Conservation (phyloP, 2,888 invertebrate genomes). For the Sturmia bella region DNA sequence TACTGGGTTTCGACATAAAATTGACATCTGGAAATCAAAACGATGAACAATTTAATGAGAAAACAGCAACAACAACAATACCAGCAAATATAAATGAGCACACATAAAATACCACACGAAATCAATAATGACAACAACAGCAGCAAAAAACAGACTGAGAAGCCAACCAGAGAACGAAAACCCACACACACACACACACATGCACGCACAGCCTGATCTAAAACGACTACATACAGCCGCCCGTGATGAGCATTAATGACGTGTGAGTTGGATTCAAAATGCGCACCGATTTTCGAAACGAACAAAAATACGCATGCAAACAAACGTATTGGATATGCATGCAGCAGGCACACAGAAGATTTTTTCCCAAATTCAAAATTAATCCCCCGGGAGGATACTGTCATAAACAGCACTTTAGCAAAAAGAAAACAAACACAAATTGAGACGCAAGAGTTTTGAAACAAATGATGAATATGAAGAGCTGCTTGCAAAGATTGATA, state of each 20-base stretch:
- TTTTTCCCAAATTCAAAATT: slow-evolving; percentile 52
- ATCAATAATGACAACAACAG: background rate
- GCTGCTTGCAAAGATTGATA: slow-evolving; percentile 45
- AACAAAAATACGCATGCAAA: slow-evolving; percentile 7
- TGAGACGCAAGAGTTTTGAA: no score
- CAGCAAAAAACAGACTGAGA: background rate
- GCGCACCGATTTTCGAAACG: slow-evolving; percentile 22
- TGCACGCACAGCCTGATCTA: slow-evolving; percentile 1
- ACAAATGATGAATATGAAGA: no score
- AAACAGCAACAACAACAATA: background rate
- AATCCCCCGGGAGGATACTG: slow-evolving; percentile 62
- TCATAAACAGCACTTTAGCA: slow-evolving; percentile 11
- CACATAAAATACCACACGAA: no score
- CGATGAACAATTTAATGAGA: slow-evolving; percentile 18
- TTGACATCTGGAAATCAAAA: slow-evolving; percentile 44
- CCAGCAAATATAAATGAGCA: no score
- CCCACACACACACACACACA: background rate
- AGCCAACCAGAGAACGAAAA: background rate
- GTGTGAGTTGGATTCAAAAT: slow-evolving; percentile 54
- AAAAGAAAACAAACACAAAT: no score
- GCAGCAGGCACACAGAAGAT: slow-evolving; percentile 2
- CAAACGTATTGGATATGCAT: background rate
- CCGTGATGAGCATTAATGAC: slow-evolving; percentile 44
- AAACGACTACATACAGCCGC: slow-evolving; percentile 45
- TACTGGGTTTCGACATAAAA: slow-evolving; percentile 42